A percentile compares a stretch with the other conserved stretches of the same genome.
Conservation (phyloP, 2,888 invertebrate genomes). For the Mythimna impura region DNA sequence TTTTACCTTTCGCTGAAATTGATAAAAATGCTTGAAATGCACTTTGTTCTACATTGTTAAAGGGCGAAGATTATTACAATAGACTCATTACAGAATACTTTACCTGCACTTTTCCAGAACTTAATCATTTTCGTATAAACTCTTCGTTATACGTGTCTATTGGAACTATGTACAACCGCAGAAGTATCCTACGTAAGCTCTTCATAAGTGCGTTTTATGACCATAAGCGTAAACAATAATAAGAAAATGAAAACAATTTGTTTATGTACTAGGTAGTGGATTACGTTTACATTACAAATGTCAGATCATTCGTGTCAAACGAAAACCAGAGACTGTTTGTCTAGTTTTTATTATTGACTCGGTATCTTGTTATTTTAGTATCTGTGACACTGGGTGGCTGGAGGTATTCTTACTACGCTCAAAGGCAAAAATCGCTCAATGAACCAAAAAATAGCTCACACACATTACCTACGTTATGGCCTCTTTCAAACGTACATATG, state of each 20-base stretch:
- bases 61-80: conserved; percentile 26
- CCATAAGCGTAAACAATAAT: conserved; percentile 79
- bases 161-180: conserved; percentile 61
- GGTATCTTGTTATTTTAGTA: conserved; percentile 13
- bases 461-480: too few species aligned
- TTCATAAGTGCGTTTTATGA: conserved; percentile 73
- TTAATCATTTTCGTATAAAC: conserved; percentile 91
- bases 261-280: conserved; percentile 64
- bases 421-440: too few species aligned
- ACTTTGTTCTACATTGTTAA: conserved; percentile 9
- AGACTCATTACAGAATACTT: conserved; percentile 44
- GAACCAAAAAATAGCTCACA: too few species aligned
- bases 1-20: conserved; percentile 87
- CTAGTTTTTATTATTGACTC: conserved; percentile 15
- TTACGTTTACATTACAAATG: conserved; percentile 67
- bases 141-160: conserved; percentile 63
- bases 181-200: conserved; percentile 69
- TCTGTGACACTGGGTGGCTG: background rate
- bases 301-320: conserved; percentile 42
- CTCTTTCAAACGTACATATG: too few species aligned
- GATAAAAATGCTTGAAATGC: conserved; percentile 49
- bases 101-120: conserved; percentile 94
- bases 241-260: conserved; percentile 76
- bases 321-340: conserved; percentile 15
- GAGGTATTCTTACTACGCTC: too few species aligned